Evolutionary conservation across 2,113 vertebrate species (phyloP), one percentile per base, ranked within the genome.

Genomic region (Periophthalmus modestus): DNA sequence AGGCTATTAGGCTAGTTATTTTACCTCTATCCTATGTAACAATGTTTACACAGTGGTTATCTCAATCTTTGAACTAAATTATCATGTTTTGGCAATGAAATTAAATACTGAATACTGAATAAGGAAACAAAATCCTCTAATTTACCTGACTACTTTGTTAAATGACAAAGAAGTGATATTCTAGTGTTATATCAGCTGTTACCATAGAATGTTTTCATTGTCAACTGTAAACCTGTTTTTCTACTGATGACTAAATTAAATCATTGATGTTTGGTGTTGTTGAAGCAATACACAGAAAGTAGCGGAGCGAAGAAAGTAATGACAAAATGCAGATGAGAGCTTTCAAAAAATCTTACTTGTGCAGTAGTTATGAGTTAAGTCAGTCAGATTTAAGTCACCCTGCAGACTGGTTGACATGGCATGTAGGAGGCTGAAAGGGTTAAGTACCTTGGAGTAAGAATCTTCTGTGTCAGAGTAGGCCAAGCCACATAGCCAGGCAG

Each of bases 401-500:
- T 61, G 23, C 34, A 34, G 16, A 63, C 61, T 34, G 28, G 72
- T 28, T 28, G 0, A 68, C 4, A 15, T 50, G 11, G 61, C 6
- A 7, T 46, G 59, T 39, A 5, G 43, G 5, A 54, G 71, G 47
- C 16, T 62, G 55, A 71, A 81, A 71, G 19, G 59, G 69, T 70
- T 61, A 83, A 90, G 85, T 94, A 94, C 93, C 93, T 94, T 89
- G 92, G 80, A 74, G 80, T 69, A 71, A 77, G 77, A 83, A 24
- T 95, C 94, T 93, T 94, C 90, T 57, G 71, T 84, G n/a, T 89
- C 90, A 79, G 86, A 78, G 63, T 92, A 81, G 81, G 94, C 94
- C 92, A 95, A 94, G 90, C 94, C 94, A 91, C 88, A 93, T 34
- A 94, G 95, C 96, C 96, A 97, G 89, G 93, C 91, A 83, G 91